Base-by-base conservation (phyloP, 1,140 invertebrate genomes). In the Dendroctonus ponderosae region DNA sequence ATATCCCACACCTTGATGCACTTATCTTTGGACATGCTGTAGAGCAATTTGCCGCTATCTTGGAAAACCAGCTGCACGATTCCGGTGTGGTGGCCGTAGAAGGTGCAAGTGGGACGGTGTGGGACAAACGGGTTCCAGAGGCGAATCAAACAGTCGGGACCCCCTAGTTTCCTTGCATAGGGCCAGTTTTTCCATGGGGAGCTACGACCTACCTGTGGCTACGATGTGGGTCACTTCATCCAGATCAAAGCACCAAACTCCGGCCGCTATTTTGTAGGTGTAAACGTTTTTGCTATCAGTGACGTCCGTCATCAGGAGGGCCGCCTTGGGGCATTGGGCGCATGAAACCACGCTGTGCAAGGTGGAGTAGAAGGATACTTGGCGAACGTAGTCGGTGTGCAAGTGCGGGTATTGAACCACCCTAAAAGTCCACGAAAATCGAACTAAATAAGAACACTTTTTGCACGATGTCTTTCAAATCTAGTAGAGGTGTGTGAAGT, bases 101-200 rank as follows among this genome's bases (percentile, higher is more conserved):
- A 79, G 6, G 85, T 77, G 4, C 81, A 81, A 42, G 80, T 85
- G 1, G 87, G 81, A 71, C 86, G 85, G 26, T 78, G 77, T 3
- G 89, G 83, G 12, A 90, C 84, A 76, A 90, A 91, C 0, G 88
- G 83, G 76, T 89, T 89, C 91, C 91, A 93, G 14, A 91, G 74
- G 8, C 88, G 82, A 2, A 92, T 82, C 48, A 84, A 74, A 71
- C 86, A 87, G 76, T 92, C 90, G 0, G 85, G 82, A 48, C 90
- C 87, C 6, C 91, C 64, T 66, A 58, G 12, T 46, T 46, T 26
- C 3, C 26, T 26, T 26, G 26, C 26, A 26, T 26, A 3, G 26
- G 26, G 26, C 26, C 26, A 26, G 26, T 26, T 26, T 26, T 26
- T 26, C 26, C 26, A 26, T 26, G 1, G 26, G 26, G 26, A 2